Percentiles rank a stretch among this genome's conserved stretches.
Evolutionary conservation across 2,888 invertebrate genomes (phyloP).

Genomic region (Platerodrilus igneus): DNA sequence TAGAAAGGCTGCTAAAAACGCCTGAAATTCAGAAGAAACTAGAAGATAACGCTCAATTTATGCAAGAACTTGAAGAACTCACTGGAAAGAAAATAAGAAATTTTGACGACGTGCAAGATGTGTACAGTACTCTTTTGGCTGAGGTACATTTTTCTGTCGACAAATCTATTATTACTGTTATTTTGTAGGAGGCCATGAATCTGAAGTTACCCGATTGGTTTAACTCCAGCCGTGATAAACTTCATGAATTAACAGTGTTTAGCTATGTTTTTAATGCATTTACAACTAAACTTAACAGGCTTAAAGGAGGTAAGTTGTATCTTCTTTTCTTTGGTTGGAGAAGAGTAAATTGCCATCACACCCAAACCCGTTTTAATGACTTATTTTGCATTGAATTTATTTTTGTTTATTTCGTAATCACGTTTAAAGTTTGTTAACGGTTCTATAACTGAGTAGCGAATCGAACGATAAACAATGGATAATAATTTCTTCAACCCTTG

Average conservation of each 20-base stretch:
- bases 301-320: constrained; percentile 58
- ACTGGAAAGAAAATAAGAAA: constrained; percentile 55
- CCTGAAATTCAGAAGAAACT: constrained; percentile 49
- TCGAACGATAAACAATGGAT: too few species aligned
- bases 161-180: neutral
- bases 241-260: constrained; percentile 53
- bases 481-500: too few species aligned
- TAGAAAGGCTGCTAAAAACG: constrained; percentile 48
- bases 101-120: constrained; percentile 60
- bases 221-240: constrained; percentile 55
- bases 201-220: constrained; percentile 56
- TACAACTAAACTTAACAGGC: constrained; percentile 54
- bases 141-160: constrained; percentile 52
- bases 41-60: constrained; percentile 49
- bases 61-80: constrained; percentile 49
- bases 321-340: too few species aligned
- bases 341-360: too few species aligned
- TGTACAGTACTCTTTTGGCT: constrained; percentile 61
- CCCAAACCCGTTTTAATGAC: too few species aligned
- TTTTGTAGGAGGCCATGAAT: constrained; percentile 51
- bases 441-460: too few species aligned
- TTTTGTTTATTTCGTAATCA: too few species aligned
- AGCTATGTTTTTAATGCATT: constrained; percentile 58
- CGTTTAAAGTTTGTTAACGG: too few species aligned
- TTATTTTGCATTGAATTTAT: too few species aligned